Evolutionary conservation across 2,113 vertebrate species (phyloP).

Genomic region (Oncorhynchus mykiss): DNA sequence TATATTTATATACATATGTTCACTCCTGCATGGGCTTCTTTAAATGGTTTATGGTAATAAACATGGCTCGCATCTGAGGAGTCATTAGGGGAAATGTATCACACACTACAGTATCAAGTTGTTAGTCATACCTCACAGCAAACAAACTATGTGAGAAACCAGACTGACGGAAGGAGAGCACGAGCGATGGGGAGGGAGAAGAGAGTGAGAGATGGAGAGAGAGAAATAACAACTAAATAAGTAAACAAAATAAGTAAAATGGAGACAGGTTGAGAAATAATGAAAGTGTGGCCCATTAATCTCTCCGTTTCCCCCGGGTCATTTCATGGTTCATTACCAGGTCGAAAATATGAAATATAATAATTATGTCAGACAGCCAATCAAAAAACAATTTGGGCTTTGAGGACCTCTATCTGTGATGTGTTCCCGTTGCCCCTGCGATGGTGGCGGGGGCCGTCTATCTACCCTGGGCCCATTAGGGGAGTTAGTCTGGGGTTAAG

Average conservation of each 20-base stretch:
- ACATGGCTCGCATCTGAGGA: slow-evolving; percentile 23
- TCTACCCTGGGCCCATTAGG: slow-evolving; percentile 14
- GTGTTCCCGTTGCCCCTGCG: background rate
- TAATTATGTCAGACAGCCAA: slow-evolving; percentile 25
- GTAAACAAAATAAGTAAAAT: background rate
- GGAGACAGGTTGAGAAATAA: background rate
- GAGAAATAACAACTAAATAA: background rate
- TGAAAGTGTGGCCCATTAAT: slow-evolving; percentile 1
- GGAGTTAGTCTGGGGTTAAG: slow-evolving; percentile 17
- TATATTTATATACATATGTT: slow-evolving; percentile 51
- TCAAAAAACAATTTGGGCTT: slow-evolving; percentile 22
- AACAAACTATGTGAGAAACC: slow-evolving; percentile 20
- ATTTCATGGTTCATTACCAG: slow-evolving; percentile 27
- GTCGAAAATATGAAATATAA: no score
- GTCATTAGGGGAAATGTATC: slow-evolving; percentile 63
- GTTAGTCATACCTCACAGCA: slow-evolving; percentile 51
- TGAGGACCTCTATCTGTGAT: slow-evolving; percentile 20
- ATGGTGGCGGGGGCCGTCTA: background rate
- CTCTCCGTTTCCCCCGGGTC: background rate
- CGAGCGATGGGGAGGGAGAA: background rate
- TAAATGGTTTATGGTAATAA: slow-evolving; percentile 62
- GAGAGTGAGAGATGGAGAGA: background rate
- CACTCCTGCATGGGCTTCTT: slow-evolving; percentile 49
- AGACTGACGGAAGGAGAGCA: background rate
- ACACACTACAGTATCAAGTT: slow-evolving; percentile 45